phyloP scores from a whole-genome alignment of 2,797 vertebrate species.

The Artibeus lituratus region DNA sequence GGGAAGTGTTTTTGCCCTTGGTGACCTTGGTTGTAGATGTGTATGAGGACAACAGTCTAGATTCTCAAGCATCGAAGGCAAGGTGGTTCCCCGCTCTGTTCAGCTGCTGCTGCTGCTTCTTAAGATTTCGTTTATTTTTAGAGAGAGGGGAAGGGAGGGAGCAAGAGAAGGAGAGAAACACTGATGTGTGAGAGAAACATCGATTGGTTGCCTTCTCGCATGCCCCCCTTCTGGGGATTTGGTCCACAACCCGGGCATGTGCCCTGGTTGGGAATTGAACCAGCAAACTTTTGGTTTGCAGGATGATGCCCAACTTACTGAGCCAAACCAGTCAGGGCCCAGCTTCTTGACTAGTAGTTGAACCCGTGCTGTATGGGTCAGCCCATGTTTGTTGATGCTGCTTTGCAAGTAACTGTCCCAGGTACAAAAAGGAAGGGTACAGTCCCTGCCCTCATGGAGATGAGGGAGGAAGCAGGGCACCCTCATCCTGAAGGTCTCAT shows the following conservation, averaged over 20 bases:
- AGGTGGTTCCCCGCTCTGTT: background rate
- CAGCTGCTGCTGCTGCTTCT: no score
- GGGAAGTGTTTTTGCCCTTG: background rate
- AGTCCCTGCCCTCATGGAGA: background rate
- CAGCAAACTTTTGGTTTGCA: background rate
- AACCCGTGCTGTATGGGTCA: background rate
- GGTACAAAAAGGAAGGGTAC: background rate
- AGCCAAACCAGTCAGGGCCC: background rate
- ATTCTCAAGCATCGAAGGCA: background rate
- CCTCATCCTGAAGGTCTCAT: background rate
- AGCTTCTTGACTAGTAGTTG: background rate
- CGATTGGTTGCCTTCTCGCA: background rate
- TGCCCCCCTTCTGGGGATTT: background rate
- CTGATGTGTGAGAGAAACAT: background rate
- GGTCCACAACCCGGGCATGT: background rate
- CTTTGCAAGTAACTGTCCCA: background rate
- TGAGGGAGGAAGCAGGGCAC: background rate
- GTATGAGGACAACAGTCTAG: background rate
- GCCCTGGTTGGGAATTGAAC: background rate
- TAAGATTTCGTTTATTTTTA: background rate
- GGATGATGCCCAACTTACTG: background rate
- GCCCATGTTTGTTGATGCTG: background rate
- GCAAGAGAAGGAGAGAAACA: background rate
- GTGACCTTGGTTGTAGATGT: background rate
- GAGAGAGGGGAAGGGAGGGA: background rate